Percentiles rank a stretch among this genome's conserved stretches.
phyloP scores from a whole-genome alignment of 2,113 vertebrate genomes.

The Syngnathus scovelli region DNA sequence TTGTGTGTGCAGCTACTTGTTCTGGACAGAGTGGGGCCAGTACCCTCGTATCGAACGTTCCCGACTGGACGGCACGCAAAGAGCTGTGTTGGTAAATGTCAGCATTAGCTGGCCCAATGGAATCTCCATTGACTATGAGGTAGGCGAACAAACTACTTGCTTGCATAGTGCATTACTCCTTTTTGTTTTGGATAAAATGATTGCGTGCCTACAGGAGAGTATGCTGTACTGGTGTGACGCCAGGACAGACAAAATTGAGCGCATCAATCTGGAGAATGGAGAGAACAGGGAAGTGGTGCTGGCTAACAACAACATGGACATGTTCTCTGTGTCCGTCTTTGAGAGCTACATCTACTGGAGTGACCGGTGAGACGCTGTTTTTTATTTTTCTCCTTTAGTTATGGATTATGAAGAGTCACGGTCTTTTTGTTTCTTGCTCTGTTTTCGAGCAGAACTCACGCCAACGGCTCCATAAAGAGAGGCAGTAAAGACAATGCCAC shows the following conservation, averaged over 20 bases:
- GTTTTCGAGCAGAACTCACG: slow-evolving; percentile 79
- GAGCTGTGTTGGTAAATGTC: slow-evolving; percentile 84
- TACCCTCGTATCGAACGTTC: slow-evolving; percentile 93
- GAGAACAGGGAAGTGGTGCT: slow-evolving; percentile 90
- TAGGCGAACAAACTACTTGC: slow-evolving; percentile 34
- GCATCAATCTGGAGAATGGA: slow-evolving; percentile 89
- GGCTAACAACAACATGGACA: slow-evolving; percentile 97
- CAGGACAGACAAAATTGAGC: slow-evolving; percentile 91
- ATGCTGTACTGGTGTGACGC: slow-evolving; percentile 97
- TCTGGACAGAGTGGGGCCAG: slow-evolving; percentile 98
- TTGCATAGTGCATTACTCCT: not conserved
- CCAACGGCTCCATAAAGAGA: slow-evolving; percentile 94
- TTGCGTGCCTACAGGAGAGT: slow-evolving; percentile 71
- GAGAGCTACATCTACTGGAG: slow-evolving; percentile 98
- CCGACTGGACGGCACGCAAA: slow-evolving; percentile 82
- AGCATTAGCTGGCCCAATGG: slow-evolving; percentile 99
- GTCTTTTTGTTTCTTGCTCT: slow-evolving; percentile 6
- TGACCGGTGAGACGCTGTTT: slow-evolving; percentile 74
- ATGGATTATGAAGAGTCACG: not conserved
- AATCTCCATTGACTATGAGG: slow-evolving; percentile 94
- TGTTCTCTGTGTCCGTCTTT: slow-evolving; percentile 97
- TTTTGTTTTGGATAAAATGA: not conserved
- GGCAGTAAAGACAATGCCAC: slow-evolving; percentile 93
- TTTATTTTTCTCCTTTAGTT: not conserved
- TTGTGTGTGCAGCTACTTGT: slow-evolving; percentile 78